Evolutionary conservation across 1,140 invertebrate species (phyloP).

Genomic region (Microplitis demolitor): DNA sequence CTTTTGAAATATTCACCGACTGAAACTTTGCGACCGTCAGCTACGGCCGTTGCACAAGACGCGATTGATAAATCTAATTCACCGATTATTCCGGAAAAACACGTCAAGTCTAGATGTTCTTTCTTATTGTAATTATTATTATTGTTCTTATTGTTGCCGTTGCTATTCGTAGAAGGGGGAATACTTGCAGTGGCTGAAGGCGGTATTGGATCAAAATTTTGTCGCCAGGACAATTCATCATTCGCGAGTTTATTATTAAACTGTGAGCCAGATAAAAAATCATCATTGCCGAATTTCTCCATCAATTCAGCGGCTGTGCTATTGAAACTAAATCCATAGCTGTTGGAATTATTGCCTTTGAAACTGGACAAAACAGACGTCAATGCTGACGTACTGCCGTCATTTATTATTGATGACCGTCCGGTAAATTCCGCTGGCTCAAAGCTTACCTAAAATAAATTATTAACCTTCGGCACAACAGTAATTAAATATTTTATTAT

Average conservation of each 20-base stretch:
- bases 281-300: conserved; percentile 33
- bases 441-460: conserved; percentile 42
- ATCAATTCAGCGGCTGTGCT: conserved; percentile 41
- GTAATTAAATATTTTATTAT: background rate
- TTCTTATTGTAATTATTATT: conserved; percentile 28
- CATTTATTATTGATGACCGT: conserved; percentile 46
- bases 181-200: background rate
- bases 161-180: conserved; percentile 18
- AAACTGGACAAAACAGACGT: background rate
- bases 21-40: conserved; percentile 40
- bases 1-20: conserved; percentile 49
- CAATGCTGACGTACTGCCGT: conserved; percentile 19
- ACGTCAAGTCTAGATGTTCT: conserved; percentile 43
- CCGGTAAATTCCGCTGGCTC: conserved; percentile 51
- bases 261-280: conserved; percentile 47
- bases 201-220: conserved; percentile 24
- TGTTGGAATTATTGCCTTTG: conserved; percentile 2
- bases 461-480: background rate
- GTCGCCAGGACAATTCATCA: conserved; percentile 46
- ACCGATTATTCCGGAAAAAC: conserved; percentile 54
- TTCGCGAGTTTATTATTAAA: conserved; percentile 39
- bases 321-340: conserved; percentile 39
- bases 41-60: conserved; percentile 31
- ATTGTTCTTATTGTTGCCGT: background rate
- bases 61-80: conserved; percentile 46